Conservation (phyloP, 2,797 vertebrate genomes). For the Rachycentron canadum region DNA sequence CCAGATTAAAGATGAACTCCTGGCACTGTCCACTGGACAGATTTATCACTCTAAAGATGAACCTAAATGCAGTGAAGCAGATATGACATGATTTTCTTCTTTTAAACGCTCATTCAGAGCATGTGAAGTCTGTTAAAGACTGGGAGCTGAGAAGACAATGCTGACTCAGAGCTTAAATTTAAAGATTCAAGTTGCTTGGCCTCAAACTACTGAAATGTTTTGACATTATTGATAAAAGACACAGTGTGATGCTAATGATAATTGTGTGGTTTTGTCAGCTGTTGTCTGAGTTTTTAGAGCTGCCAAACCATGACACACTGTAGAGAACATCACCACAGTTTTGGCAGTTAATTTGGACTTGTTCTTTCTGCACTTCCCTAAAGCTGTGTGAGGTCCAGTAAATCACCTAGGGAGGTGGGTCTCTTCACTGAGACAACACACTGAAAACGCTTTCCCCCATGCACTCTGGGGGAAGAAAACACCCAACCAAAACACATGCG, state of each 20-base stretch:
- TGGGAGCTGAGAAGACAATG: neutral
- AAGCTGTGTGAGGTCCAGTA: conserved; percentile 74
- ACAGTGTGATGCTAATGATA: neutral
- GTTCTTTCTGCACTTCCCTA: conserved; percentile 42
- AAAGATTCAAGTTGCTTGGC: conserved; percentile 15
- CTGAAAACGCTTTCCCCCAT: conserved; percentile 35
- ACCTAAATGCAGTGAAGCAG: conserved; percentile 53
- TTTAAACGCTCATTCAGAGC: conserved; percentile 40
- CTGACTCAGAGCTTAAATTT: neutral
- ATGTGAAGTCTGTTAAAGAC: conserved; percentile 1
- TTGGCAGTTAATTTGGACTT: conserved; percentile 57
- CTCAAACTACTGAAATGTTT: conserved; percentile 2
- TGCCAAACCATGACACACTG: conserved; percentile 31
- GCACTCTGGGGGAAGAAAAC: conserved; percentile 31
- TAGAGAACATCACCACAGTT: conserved; percentile 30
- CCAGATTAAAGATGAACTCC: conserved; percentile 76
- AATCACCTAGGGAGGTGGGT: conserved; percentile 50
- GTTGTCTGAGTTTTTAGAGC: conserved; percentile 15
- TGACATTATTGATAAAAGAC: conserved; percentile 25
- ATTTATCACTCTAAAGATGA: conserved; percentile 61
- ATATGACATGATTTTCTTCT: conserved; percentile 45
- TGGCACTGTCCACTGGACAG: conserved; percentile 55
- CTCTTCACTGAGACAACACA: conserved; percentile 45
- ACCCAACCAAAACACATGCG: conserved; percentile 52
- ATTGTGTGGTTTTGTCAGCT: conserved; percentile 1